Evolutionary conservation across 2,113 vertebrate genomes (phyloP).

Genomic region (Mobula birostris): DNA sequence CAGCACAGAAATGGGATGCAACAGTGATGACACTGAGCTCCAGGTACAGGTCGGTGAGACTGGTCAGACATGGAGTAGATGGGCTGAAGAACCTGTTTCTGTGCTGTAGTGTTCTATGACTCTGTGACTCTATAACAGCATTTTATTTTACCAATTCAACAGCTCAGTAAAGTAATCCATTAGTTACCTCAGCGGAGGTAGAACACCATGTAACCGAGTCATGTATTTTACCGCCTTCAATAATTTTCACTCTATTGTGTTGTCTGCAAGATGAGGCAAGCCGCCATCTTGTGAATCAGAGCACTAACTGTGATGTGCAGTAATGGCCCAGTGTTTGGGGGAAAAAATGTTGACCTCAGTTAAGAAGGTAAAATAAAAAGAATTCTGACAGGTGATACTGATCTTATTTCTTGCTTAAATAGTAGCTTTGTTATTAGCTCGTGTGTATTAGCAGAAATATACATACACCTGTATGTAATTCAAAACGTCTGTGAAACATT

Average conservation of each 20-base stretch:
- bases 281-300: not conserved
- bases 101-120: no score
- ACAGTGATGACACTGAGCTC: no score
- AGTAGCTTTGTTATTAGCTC: not conserved
- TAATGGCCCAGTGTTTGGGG: not conserved
- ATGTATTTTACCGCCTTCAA: not conserved
- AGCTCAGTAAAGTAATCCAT: not conserved
- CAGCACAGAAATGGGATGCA: no score
- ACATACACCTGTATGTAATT: not conserved
- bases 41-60: no score
- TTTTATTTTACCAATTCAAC: no score
- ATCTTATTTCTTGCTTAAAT: not conserved
- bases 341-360: not conserved
- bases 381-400: not conserved
- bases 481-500: conserved; percentile 38
- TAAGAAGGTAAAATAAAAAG: not conserved
- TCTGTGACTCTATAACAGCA: not conserved
- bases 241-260: not conserved
- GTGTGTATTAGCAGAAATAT: not conserved
- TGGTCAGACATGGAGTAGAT: no score
- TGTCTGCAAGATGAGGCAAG: not conserved
- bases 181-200: not conserved
- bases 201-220: no score
- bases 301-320: not conserved
- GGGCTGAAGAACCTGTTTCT: no score